Conservation (phyloP, 2,888 invertebrate species). For the Aleiodes testaceus region DNA sequence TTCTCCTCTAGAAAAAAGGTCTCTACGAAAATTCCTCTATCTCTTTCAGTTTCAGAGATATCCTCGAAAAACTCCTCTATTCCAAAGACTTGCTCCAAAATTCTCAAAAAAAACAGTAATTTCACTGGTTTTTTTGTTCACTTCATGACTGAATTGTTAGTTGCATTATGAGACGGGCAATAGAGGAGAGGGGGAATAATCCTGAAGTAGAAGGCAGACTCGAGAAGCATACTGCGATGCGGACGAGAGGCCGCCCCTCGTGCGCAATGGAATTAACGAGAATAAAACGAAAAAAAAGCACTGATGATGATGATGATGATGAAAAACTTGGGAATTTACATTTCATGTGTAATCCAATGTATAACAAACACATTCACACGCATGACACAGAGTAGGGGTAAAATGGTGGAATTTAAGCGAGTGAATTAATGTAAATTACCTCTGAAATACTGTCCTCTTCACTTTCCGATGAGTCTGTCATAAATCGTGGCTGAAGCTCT, state of each 20-base stretch:
- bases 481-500: slow-evolving; percentile 89
- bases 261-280: slow-evolving; percentile 43
- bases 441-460: slow-evolving; percentile 97
- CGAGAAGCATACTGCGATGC: slow-evolving; percentile 39
- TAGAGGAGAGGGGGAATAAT: background rate
- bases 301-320: background rate
- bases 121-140: no score
- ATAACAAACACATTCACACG: background rate
- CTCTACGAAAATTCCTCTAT: no score
- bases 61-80: no score
- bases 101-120: no score
- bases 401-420: slow-evolving; percentile 36
- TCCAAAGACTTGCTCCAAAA: no score
- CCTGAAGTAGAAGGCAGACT: slow-evolving; percentile 31
- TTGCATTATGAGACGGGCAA: no score
- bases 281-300: slow-evolving; percentile 33
- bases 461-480: slow-evolving; percentile 95
- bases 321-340: slow-evolving; percentile 14
- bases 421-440: slow-evolving; percentile 79
- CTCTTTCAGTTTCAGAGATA: no score
- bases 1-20: no score
- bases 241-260: slow-evolving; percentile 46
- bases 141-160: no score
- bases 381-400: background rate
- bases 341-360: background rate